Percentiles rank a stretch among this genome's conserved stretches.
These are phyloP conservation scores for Pionites leucogaster DNA, from an alignment of 2,113 vertebrate species.

Conservation along the genomic window DNA sequence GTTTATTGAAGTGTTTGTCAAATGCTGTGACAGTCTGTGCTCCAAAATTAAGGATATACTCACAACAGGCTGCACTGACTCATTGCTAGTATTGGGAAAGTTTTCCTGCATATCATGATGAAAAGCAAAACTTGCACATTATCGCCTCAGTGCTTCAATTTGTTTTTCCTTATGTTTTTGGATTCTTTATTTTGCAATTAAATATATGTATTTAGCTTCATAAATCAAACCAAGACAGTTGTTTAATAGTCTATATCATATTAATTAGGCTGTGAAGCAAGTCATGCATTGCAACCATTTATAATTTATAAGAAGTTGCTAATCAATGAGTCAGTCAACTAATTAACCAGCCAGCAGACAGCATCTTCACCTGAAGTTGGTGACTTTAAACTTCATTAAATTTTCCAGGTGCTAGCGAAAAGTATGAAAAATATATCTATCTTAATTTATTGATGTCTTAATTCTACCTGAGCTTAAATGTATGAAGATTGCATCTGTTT, in stretches of 20 bases:
- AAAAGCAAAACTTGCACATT: background rate
- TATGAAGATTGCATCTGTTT: background rate
- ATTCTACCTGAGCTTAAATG: conserved; percentile 1
- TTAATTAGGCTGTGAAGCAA: conserved; percentile 67
- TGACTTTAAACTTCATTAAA: conserved; percentile 75
- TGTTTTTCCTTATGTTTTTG: background rate
- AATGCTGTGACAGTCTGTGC: background rate
- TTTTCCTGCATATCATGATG: background rate
- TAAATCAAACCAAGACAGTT: conserved; percentile 38
- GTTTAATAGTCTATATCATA: conserved; percentile 64
- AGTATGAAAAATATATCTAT: conserved; percentile 7
- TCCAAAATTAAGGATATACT: conserved; percentile 28
- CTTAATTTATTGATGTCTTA: conserved; percentile 27
- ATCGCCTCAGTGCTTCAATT: background rate
- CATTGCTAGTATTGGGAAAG: background rate
- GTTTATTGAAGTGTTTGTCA: conserved; percentile 52
- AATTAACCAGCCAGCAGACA: conserved; percentile 73
- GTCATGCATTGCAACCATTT: conserved; percentile 48
- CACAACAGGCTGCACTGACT: background rate
- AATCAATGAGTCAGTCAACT: conserved; percentile 71
- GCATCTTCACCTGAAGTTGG: conserved; percentile 62
- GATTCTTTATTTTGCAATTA: conserved; percentile 23
- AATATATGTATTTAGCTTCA: background rate
- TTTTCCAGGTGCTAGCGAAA: conserved; percentile 60
- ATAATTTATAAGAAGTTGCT: conserved; percentile 56